A percentile compares a stretch with the other conserved stretches of the same genome.
Conservation (phyloP, 2,113 vertebrate species). For the Tragelaphus strepsiceros region DNA sequence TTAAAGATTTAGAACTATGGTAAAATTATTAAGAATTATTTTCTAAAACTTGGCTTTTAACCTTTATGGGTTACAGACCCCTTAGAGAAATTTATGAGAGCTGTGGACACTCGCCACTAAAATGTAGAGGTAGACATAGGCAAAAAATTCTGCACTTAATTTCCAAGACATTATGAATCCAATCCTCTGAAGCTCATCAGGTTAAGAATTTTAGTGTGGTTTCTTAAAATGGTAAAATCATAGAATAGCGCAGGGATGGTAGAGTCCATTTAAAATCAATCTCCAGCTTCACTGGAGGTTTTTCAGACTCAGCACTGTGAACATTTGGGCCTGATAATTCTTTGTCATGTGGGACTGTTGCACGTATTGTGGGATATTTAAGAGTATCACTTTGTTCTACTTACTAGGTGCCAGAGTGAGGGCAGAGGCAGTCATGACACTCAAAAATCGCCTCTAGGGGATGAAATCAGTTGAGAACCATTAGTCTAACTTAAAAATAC, state of each 20-base stretch:
- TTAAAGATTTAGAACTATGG: slow-evolving; percentile 10
- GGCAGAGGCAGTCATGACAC: not conserved
- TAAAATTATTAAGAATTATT: slow-evolving; percentile 48
- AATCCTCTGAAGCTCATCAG: not conserved
- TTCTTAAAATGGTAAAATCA: not conserved
- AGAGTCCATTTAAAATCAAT: not conserved
- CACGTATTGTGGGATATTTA: not conserved
- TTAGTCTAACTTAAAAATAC: not conserved
- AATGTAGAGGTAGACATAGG: not conserved
- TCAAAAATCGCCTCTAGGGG: not conserved
- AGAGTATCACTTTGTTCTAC: not conserved
- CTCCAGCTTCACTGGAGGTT: not conserved
- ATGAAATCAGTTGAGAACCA: not conserved
- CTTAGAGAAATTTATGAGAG: slow-evolving; percentile 12
- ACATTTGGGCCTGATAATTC: not conserved
- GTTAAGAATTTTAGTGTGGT: not conserved
- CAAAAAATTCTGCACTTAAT: not conserved
- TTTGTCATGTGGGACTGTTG: not conserved
- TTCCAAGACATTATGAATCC: not conserved
- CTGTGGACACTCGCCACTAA: not conserved
- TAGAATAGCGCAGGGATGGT: not conserved
- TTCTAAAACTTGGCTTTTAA: slow-evolving; percentile 11
- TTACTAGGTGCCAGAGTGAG: not conserved
- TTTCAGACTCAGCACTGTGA: not conserved
- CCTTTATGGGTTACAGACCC: not conserved